Percentiles rank a stretch among this genome's conserved stretches.
These are phyloP conservation scores for Lynx canadensis DNA, from an alignment of 2,113 vertebrate genomes.

Conservation along the genomic window DNA sequence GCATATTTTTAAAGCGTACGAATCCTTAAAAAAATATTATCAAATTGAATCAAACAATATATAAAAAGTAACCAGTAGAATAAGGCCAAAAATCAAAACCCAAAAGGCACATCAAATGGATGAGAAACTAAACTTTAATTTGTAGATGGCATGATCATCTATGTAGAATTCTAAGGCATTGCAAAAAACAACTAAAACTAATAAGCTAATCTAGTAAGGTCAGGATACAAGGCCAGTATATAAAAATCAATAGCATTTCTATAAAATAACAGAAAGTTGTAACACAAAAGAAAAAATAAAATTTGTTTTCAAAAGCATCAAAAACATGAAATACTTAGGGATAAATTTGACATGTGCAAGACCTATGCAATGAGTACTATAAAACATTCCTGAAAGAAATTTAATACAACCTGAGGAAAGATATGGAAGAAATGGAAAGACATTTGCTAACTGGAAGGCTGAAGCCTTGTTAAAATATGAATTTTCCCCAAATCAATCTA, in stretches of 20 bases:
- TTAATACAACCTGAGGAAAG: background rate
- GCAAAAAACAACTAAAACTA: background rate
- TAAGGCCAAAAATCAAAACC: background rate
- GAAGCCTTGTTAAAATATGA: background rate
- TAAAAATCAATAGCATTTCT: background rate
- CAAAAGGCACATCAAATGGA: background rate
- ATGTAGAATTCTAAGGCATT: background rate
- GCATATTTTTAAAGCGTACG: background rate
- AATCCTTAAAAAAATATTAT: background rate
- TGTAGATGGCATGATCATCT: background rate
- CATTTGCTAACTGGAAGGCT: background rate
- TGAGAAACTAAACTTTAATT: background rate
- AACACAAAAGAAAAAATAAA: background rate
- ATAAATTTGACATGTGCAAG: background rate
- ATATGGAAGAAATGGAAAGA: background rate
- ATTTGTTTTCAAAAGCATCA: background rate
- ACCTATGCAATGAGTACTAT: background rate
- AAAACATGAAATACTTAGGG: background rate
- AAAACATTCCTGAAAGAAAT: background rate
- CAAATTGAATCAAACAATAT: background rate
- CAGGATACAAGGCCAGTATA: background rate
- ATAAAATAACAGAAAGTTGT: background rate
- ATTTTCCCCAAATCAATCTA: background rate
- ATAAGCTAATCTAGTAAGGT: background rate
- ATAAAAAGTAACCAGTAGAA: background rate